Conservation (phyloP, 2,797 vertebrate species). For the Zenarchopterus dispar region DNA sequence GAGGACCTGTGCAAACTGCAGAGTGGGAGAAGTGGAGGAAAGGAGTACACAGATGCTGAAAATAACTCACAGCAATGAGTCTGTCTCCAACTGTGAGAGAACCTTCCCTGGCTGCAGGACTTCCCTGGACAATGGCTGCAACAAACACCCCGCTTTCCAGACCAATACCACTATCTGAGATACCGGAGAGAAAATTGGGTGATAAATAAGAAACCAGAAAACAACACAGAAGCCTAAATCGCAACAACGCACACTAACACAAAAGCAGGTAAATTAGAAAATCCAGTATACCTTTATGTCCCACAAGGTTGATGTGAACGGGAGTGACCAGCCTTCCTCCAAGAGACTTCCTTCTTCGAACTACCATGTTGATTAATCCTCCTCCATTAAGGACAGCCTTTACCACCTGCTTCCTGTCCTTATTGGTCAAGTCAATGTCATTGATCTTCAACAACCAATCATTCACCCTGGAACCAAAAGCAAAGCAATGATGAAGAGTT, state of each 20-base stretch:
- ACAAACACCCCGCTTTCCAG: conserved; percentile 92
- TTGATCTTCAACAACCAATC: conserved; percentile 98
- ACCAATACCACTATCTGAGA: conserved; percentile 90
- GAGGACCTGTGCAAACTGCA: conserved; percentile 27
- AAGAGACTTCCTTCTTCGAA: conserved; percentile 94
- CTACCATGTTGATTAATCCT: conserved; percentile 95
- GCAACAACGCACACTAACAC: not conserved
- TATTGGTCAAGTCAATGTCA: conserved; percentile 94
- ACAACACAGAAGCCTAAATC: not conserved
- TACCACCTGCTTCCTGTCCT: conserved; percentile 96
- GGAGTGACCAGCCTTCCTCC: conserved; percentile 92
- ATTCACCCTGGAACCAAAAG: conserved; percentile 86
- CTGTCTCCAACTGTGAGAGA: conserved; percentile 92
- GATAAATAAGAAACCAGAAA: conserved; percentile 10
- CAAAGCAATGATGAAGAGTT: not conserved
- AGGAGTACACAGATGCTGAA: conserved; percentile 25
- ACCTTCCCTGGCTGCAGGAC: conserved; percentile 93
- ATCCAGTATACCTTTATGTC: conserved; percentile 89
- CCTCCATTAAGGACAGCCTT: conserved; percentile 92
- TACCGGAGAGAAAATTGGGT: conserved; percentile 1
- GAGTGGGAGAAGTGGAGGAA: conserved; percentile 21
- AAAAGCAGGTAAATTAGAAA: conserved; percentile 1
- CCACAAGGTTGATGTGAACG: conserved; percentile 91
- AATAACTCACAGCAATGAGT: conserved; percentile 91
- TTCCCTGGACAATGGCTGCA: conserved; percentile 89